Evolutionary conservation across 1,140 invertebrate genomes (phyloP), one percentile per base, ranked within the genome.

Genomic region (Cyrtorhinus lividipennis): DNA sequence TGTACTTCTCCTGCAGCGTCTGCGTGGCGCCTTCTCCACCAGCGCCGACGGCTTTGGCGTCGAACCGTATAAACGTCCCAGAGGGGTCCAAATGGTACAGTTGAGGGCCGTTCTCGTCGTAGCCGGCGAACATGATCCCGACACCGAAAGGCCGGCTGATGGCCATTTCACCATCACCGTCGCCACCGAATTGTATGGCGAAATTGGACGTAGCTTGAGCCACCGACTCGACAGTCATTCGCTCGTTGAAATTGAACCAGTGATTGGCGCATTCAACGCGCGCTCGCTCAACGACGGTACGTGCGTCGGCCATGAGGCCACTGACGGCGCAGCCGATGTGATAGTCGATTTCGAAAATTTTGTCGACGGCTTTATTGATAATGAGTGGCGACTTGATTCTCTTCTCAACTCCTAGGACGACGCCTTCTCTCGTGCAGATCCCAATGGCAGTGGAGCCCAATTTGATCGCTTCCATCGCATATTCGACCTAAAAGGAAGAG

Each of bases 401-500:
- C 73, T 99, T 98, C 71, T 99, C 97, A 1, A 98, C 96, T 22
- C 95, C 96, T 65, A 99, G 76, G 26, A 99, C 89, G 56, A 98
- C 91, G 45, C 87, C 96, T 78, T 99, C 94, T 1, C 80, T 79
- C 1, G 95, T 98, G 66, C 90, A 88, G 67, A 99, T 98, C 22
- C 95, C 97, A 73, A 99, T 98, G 12, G 94, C 95, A 30, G 97
- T 99, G 10, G 95, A 98, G 1, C 97, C 97, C 38, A 99, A 78
- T 81, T 99, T 99, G 63, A 99, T 99, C 2, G 97, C 96, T 80
- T 99, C 97, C 71, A 99, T 99, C 2, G 97, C 97, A 85, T 99
- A 99, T 80, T 99, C 97, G 12, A 99, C 95, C 76, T 77, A 59
- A 60, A 66, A 61, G 44, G n/a, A n/a, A n/a, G n/a, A n/a, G n/a